Conservation (phyloP, 1,140 invertebrate genomes). For the Heliconius himera region DNA sequence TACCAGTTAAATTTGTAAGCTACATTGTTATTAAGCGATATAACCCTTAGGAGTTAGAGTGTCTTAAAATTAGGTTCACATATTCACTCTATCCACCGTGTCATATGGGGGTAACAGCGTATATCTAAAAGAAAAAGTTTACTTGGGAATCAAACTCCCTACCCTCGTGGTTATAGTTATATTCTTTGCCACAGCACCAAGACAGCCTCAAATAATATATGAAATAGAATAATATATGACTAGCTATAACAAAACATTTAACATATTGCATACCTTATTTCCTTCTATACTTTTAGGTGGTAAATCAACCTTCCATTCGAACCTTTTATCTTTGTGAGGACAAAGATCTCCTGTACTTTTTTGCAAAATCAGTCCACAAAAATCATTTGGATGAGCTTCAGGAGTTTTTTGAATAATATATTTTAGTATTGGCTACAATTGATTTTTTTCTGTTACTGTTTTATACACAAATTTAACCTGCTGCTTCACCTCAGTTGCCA, state of each 20-base stretch:
- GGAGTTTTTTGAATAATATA: neutral
- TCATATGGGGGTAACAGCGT: no score
- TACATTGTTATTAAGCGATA: slow-evolving; percentile 89
- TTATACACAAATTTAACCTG: no score
- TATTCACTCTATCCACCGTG: no score
- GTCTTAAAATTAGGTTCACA: no score
- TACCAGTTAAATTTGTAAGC: slow-evolving; percentile 89
- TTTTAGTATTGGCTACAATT: neutral
- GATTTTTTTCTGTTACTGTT: neutral
- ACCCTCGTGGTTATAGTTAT: no score
- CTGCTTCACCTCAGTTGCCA: no score
- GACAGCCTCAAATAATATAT: no score
- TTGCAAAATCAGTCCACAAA: neutral
- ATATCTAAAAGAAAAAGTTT: no score
- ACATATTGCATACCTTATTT: slow-evolving; percentile 49
- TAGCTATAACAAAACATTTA: neutral
- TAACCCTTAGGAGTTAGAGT: slow-evolving; percentile 86
- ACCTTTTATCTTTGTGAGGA: neutral
- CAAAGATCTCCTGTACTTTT: neutral
- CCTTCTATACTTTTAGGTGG: neutral
- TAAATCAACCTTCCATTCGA: neutral
- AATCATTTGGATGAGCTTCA: neutral
- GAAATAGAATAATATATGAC: no score
- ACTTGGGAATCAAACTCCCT: no score
- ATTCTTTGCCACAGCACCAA: no score